phyloP scores from a whole-genome alignment of 1,140 invertebrate species.

The Rhynchophorus ferrugineus region DNA sequence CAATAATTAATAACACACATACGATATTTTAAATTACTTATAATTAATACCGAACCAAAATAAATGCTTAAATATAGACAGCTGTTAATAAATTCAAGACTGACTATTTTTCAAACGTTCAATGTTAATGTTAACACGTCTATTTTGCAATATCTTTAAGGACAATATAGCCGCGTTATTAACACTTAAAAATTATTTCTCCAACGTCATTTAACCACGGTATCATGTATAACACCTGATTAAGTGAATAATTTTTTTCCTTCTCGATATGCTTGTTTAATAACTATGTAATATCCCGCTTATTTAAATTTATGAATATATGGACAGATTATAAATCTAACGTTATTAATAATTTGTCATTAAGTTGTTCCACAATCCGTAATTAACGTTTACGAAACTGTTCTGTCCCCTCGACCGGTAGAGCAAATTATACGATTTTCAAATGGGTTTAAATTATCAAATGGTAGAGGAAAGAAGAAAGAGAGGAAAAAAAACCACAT shows the following conservation, averaged over 20 bases:
- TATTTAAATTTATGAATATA: conserved; percentile 7
- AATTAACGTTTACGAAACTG: conserved; percentile 9
- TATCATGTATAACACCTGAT: conserved; percentile 5
- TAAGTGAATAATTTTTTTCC: background rate
- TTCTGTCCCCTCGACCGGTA: conserved; percentile 6
- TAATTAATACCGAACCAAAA: too few species aligned
- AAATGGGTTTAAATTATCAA: conserved; percentile 6
- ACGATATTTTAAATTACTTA: too few species aligned
- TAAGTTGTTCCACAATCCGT: conserved; percentile 10
- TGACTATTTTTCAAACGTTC: too few species aligned
- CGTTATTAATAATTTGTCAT: conserved; percentile 14
- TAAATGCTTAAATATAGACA: too few species aligned
- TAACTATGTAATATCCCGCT: conserved; percentile 8
- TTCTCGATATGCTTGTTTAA: background rate
- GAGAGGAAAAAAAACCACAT: conserved; percentile 12
- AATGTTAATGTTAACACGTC: too few species aligned
- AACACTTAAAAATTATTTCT: background rate
- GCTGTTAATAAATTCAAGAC: too few species aligned
- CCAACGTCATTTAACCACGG: conserved; percentile 3
- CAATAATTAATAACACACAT: too few species aligned
- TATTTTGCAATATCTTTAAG: background rate
- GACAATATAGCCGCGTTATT: background rate
- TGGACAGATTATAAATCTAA: conserved; percentile 5
- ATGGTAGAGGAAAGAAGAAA: background rate
- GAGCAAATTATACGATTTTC: conserved; percentile 6